phyloP scores from a whole-genome alignment of 2,888 invertebrate genomes.

The Mylabris sibirica region DNA sequence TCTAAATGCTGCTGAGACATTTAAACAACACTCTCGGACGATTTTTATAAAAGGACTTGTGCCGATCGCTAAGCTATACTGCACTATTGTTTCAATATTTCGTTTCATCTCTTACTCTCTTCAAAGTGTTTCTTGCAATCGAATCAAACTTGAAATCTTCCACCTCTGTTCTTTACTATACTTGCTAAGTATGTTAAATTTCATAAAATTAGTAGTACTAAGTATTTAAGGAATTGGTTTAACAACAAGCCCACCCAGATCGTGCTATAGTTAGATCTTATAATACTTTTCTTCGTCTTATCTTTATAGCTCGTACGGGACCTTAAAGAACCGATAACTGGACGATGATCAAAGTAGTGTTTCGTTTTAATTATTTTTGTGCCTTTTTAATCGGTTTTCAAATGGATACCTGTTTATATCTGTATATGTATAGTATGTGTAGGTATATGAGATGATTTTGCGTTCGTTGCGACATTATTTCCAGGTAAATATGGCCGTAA shows the following conservation, averaged over 20 bases:
- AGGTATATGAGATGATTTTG: slow-evolving; percentile 9
- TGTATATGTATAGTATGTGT: slow-evolving; percentile 1
- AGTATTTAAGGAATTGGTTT: slow-evolving; percentile 51
- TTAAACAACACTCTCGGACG: not conserved
- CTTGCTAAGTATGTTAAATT: slow-evolving; percentile 41
- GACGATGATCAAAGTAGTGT: slow-evolving; percentile 33
- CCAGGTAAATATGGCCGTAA: slow-evolving; percentile 2
- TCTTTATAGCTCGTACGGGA: slow-evolving; percentile 53
- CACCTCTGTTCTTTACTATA: not conserved
- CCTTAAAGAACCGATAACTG: slow-evolving; percentile 52
- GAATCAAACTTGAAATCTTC: not conserved
- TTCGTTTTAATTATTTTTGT: not conserved
- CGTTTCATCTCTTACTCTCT: too few species aligned
- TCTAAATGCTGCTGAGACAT: not conserved
- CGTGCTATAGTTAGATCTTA: slow-evolving; percentile 37
- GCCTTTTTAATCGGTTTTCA: slow-evolving; percentile 40
- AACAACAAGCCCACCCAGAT: slow-evolving; percentile 52
- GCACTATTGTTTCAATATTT: not conserved
- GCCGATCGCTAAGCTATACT: not conserved
- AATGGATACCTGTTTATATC: slow-evolving; percentile 8
- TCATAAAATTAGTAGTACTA: slow-evolving; percentile 49
- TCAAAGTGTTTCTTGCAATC: too few species aligned
- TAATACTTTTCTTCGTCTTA: slow-evolving; percentile 43
- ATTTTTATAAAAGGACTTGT: not conserved
- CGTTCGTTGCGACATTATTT: not conserved